Percentiles rank a stretch among this genome's conserved stretches.
Evolutionary conservation across 2,113 vertebrate species (phyloP).

Genomic region (Tyrannus savana): DNA sequence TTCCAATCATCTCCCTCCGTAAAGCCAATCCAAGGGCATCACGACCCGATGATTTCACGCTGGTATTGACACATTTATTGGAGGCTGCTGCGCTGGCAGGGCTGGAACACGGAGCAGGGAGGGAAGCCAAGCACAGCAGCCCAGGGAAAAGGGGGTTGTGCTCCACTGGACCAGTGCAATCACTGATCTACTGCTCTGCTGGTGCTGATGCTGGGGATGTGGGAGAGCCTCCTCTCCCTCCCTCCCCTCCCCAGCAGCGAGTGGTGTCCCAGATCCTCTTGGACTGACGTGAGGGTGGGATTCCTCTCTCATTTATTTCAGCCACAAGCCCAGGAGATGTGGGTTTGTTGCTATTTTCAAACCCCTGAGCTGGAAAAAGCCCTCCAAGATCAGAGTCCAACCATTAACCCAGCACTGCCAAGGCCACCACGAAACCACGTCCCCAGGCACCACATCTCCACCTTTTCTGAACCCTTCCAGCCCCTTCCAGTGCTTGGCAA

Average conservation of each 20-base stretch:
- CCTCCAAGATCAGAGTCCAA: not conserved
- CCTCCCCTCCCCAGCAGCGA: not conserved
- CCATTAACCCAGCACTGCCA: not conserved
- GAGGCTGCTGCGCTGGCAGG: not conserved
- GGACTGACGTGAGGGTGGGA: not conserved
- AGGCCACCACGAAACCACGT: not conserved
- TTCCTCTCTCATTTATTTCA: not conserved
- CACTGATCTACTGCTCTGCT: rapidly evolving
- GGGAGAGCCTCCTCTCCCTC: not conserved
- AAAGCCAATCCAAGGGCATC: slow-evolving; percentile 20
- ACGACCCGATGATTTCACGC: not conserved
- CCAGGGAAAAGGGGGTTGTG: not conserved
- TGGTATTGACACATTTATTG: not conserved
- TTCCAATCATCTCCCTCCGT: not conserved
- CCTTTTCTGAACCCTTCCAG: not conserved
- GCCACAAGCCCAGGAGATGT: not conserved
- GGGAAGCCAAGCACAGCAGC: not conserved
- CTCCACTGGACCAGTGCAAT: not conserved
- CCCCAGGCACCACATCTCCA: not conserved
- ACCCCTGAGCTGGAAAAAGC: not conserved
- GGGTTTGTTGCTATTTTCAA: not conserved
- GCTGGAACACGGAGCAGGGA: not conserved
- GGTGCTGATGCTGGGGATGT: rapidly evolving
- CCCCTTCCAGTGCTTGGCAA: not conserved
- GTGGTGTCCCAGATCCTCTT: not conserved